Conservation (phyloP, 1,140 invertebrate species). For the Drosophila cardini region DNA sequence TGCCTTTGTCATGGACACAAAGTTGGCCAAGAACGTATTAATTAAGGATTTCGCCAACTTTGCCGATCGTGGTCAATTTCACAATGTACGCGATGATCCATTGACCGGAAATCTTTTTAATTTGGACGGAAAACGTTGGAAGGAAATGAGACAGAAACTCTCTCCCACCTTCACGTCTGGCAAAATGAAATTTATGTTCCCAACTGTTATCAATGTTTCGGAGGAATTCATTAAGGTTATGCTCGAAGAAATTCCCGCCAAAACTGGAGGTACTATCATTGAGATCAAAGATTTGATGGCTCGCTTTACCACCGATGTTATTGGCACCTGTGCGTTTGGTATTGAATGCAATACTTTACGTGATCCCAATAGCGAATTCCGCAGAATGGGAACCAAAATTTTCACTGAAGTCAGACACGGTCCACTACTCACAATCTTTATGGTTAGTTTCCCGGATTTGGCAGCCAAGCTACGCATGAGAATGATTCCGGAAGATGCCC, state of each 20-base stretch:
- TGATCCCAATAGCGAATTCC: conserved; percentile 84
- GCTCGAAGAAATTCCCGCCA: conserved; percentile 55
- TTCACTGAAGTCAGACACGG: conserved; percentile 58
- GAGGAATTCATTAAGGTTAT: conserved; percentile 61
- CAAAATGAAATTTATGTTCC: conserved; percentile 87
- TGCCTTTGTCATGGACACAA: conserved; percentile 55
- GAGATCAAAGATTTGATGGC: conserved; percentile 87
- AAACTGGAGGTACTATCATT: conserved; percentile 63
- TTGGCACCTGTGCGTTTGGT: conserved; percentile 86
- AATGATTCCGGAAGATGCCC: conserved; percentile 79
- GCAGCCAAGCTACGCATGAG: conserved; percentile 51
- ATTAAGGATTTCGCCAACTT: conserved; percentile 87
- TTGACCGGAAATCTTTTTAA: conserved; percentile 74
- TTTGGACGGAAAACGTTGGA: conserved; percentile 85
- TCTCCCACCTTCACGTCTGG: conserved; percentile 86
- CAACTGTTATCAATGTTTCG: conserved; percentile 77
- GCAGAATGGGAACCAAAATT: conserved; percentile 65
- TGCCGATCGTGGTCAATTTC: conserved; percentile 85
- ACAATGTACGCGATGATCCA: conserved; percentile 83
- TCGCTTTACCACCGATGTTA: conserved; percentile 87
- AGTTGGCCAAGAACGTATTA: conserved; percentile 85
- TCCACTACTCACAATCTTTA: conserved; percentile 37
- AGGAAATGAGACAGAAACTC: conserved; percentile 84
- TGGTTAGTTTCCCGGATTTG: conserved; percentile 59
- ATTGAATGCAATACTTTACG: conserved; percentile 85